Base-by-base conservation (phyloP, 2,888 invertebrate genomes). In the Coenonympha glycerion region DNA sequence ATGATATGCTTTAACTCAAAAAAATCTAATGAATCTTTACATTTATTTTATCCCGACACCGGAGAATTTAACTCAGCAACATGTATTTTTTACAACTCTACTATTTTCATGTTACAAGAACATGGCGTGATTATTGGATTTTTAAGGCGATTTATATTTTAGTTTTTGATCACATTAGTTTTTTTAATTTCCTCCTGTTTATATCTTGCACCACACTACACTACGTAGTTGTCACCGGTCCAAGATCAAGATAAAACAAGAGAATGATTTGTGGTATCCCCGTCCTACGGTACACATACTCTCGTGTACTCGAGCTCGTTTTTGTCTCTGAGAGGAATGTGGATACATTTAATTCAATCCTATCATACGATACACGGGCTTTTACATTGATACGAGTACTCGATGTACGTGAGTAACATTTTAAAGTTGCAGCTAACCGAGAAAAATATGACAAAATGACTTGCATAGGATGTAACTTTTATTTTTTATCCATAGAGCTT, bases 201-300 rank as follows among this genome's bases (percentile, higher is more conserved):
- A 6, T 33, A 13, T 6, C 31, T 13, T 34, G 24, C 6, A 16
- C 45, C 33, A 30, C 3, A 22, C 33, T 3, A 3, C 22, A 15
- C 8, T 24, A 34, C 33, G 33, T 45, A 34, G 22, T 45, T 66
- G 67, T 65, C 65, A 61, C 61, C 57, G 51, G 41, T 39, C 55
- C 22, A 42, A 58, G 63, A 68, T 69, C 63, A 58, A 65, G 69
- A 69, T 69, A 67, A 66, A 62, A 61, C 52, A 58, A 58, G 46
- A 45, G 57, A 55, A 63, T 66, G 68, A 69, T 67, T 65, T 68
- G 64, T 69, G 50, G 47, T 45, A 53, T 53, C 31, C 41, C 52
- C 44, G 49, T 44, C 21, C 46, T 33, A 39, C 39, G 40, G 41
- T 33, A 44, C 49, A 53, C 47, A 24, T 16, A 19, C 16, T 37